Conservation (phyloP, 2,888 invertebrate genomes). For the Poecilus cupreus region DNA sequence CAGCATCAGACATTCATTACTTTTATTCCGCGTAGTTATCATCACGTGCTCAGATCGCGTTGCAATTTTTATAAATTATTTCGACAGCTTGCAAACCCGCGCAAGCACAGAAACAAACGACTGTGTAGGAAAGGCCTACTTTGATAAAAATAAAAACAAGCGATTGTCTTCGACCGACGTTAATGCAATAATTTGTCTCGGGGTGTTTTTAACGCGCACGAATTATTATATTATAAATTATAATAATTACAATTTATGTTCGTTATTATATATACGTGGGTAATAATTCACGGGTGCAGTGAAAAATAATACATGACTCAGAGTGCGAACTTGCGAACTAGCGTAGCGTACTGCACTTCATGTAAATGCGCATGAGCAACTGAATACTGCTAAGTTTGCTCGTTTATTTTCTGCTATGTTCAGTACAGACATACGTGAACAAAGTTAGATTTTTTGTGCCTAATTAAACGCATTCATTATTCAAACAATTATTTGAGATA, state of each 20-base stretch:
- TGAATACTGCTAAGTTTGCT: too few relatives aligned
- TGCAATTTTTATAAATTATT: slow-evolving; percentile 49
- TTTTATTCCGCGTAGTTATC: slow-evolving; percentile 39
- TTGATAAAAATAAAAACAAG: slow-evolving; percentile 25
- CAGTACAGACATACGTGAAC: too few relatives aligned
- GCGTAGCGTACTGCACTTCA: neutral
- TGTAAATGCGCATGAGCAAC: neutral
- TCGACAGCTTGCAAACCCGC: slow-evolving; percentile 11
- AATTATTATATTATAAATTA: slow-evolving; percentile 59
- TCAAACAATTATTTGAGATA: too few relatives aligned
- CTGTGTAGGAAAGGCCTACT: slow-evolving; percentile 40
- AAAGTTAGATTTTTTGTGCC: too few relatives aligned
- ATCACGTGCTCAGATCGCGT: slow-evolving; percentile 15
- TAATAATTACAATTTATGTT: slow-evolving; percentile 59
- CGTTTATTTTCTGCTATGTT: too few relatives aligned
- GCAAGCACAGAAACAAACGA: slow-evolving; percentile 13
- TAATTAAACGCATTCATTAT: too few relatives aligned
- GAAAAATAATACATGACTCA: slow-evolving; percentile 53
- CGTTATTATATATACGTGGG: slow-evolving; percentile 50
- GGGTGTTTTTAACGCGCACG: slow-evolving; percentile 49
- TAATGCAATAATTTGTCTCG: slow-evolving; percentile 53
- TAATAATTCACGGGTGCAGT: slow-evolving; percentile 54
- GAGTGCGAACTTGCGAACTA: slow-evolving; percentile 13
- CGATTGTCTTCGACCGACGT: slow-evolving; percentile 42
- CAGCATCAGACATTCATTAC: slow-evolving; percentile 40